Conservation (phyloP, 2,113 vertebrate genomes). For the Rhynchomys soricoides region DNA sequence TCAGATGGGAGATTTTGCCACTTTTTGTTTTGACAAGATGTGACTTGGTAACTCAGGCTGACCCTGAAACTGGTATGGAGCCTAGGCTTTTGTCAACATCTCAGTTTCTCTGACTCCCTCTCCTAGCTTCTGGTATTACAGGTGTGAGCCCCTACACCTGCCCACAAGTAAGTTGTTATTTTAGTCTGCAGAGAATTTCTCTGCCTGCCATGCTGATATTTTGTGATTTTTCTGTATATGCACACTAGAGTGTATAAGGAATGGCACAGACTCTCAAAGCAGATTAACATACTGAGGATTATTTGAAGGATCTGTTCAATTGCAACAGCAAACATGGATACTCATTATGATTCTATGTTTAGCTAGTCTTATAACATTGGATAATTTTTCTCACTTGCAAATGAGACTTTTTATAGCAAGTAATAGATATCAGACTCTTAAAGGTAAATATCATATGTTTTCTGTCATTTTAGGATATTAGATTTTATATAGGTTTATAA, state of each 20-base stretch:
- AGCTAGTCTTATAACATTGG: background rate
- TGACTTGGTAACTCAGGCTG: background rate
- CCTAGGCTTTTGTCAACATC: background rate
- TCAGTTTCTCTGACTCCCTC: background rate
- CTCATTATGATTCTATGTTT: background rate
- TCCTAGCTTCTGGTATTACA: background rate
- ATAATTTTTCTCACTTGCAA: conserved; percentile 13
- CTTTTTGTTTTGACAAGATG: background rate
- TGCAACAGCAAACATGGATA: background rate
- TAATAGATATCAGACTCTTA: background rate
- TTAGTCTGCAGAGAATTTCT: conserved; percentile 27
- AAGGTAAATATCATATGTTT: background rate
- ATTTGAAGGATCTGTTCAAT: background rate
- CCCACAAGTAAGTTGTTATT: background rate
- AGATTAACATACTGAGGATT: background rate
- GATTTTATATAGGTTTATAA: background rate
- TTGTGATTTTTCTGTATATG: background rate
- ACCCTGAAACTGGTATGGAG: background rate
- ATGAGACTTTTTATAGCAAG: background rate
- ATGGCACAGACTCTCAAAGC: background rate
- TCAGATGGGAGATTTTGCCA: background rate
- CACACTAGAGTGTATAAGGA: background rate
- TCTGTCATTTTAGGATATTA: background rate
- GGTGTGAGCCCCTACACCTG: background rate
- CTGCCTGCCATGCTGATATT: background rate